These are phyloP conservation scores for Rhimphoctona megacephalus DNA, from an alignment of 2,888 invertebrate species.

Conservation along the genomic window DNA sequence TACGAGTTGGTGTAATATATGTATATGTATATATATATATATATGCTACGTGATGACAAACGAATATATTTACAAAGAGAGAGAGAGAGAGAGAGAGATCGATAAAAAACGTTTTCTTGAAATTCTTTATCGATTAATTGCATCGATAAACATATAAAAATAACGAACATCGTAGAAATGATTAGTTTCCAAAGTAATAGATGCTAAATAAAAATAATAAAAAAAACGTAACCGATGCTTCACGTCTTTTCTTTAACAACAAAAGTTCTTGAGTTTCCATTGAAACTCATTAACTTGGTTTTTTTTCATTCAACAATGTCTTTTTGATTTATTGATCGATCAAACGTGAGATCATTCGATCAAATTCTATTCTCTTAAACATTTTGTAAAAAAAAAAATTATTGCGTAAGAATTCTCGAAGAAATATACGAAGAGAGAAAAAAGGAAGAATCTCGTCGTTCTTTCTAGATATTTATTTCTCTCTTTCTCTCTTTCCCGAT, in stretches of 20 bases:
- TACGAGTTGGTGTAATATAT: conserved; percentile 38
- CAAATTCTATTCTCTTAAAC: not conserved
- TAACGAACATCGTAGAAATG: not conserved
- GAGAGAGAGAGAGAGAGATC: not conserved
- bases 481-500: conserved; percentile 1
- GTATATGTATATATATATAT: conserved; percentile 12
- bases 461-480: conserved; percentile 4
- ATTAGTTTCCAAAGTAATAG: not conserved
- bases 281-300: not conserved
- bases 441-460: conserved; percentile 15
- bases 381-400: conserved; percentile 5
- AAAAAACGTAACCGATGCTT: not conserved
- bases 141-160: not conserved
- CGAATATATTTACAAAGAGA: conserved; percentile 3
- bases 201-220: not conserved
- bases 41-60: not conserved
- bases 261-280: not conserved
- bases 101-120: not conserved
- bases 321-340: conserved; percentile 9
- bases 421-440: not conserved
- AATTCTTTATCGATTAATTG: not conserved
- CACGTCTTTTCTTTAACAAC: not conserved
- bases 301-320: not conserved
- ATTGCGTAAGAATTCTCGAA: conserved; percentile 9
- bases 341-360: not conserved